Conservation (phyloP, 1,140 invertebrate species). For the Aleiodes sp. region DNA sequence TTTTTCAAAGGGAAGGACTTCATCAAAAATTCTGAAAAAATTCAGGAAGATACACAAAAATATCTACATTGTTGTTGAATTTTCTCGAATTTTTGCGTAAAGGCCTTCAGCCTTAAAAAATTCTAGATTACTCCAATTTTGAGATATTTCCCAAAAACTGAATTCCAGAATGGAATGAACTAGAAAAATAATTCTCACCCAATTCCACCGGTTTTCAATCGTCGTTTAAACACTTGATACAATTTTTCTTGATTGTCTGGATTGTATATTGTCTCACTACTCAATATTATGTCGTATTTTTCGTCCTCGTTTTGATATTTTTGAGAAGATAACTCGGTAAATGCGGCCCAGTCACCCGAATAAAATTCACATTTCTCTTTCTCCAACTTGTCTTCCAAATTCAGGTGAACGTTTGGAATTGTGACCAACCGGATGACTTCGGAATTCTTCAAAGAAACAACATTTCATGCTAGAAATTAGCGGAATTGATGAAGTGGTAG, state of each 20-base stretch:
- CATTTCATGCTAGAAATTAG: conserved; percentile 39
- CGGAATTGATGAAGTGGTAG: background rate
- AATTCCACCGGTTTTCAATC: conserved; percentile 73
- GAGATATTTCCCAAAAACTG: conserved; percentile 17
- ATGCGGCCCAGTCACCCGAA: conserved; percentile 82
- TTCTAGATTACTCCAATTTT: background rate
- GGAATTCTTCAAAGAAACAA: conserved; percentile 72
- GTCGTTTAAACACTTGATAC: conserved; percentile 73
- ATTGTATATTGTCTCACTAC: conserved; percentile 93
- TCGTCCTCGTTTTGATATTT: conserved; percentile 48
- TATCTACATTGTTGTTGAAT: too few species aligned
- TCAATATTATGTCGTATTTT: conserved; percentile 85
- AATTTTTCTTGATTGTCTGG: conserved; percentile 80
- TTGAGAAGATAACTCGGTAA: conserved; percentile 63
- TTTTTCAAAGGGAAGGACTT: too few species aligned
- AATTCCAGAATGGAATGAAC: too few species aligned
- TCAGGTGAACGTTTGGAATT: conserved; percentile 81
- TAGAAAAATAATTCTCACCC: conserved; percentile 64
- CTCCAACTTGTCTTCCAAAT: conserved; percentile 67
- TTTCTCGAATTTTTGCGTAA: too few species aligned
- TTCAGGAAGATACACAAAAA: too few species aligned
- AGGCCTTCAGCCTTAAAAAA: too few species aligned
- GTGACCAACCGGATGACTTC: conserved; percentile 80
- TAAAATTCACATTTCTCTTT: conserved; percentile 73
- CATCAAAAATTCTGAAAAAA: too few species aligned